These are phyloP conservation scores for Tachyglossus aculeatus DNA, from an alignment of 2,797 vertebrate species.

Conservation along the genomic window DNA sequence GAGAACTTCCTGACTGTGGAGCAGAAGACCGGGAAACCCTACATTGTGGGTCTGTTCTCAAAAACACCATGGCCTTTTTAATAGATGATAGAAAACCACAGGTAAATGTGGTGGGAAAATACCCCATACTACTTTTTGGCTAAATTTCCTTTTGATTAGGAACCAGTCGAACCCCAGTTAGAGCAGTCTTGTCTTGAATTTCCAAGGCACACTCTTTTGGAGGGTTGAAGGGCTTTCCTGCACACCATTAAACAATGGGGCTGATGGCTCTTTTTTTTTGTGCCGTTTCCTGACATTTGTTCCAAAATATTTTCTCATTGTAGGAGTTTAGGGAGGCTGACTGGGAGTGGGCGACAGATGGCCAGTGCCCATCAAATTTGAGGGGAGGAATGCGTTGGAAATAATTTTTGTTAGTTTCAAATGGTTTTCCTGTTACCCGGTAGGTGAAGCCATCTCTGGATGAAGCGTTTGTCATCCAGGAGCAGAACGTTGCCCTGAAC, in stretches of 20 bases:
- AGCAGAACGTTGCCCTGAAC: conserved; percentile 96
- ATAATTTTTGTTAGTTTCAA: conserved; percentile 15
- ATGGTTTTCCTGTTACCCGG: conserved; percentile 1
- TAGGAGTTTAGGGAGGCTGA: neutral
- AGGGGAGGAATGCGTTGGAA: neutral
- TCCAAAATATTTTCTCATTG: neutral
- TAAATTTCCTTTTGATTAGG: no score
- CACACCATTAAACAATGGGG: neutral
- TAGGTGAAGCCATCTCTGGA: conserved; percentile 97
- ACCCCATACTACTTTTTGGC: no score
- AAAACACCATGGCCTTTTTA: no score
- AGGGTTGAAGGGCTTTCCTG: no score
- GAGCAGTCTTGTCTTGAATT: no score
- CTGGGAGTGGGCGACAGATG: neutral
- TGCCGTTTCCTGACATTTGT: conserved; percentile 17
- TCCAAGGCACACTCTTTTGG: no score
- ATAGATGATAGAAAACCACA: no score
- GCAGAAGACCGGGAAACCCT: no score
- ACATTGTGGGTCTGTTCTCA: no score
- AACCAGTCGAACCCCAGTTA: no score
- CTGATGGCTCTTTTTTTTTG: conserved; percentile 15
- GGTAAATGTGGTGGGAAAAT: no score
- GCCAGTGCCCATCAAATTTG: neutral
- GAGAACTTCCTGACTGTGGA: no score
- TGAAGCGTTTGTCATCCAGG: conserved; percentile 97